Conservation (phyloP, 2,888 invertebrate genomes). For the Metallyticus violacea region DNA sequence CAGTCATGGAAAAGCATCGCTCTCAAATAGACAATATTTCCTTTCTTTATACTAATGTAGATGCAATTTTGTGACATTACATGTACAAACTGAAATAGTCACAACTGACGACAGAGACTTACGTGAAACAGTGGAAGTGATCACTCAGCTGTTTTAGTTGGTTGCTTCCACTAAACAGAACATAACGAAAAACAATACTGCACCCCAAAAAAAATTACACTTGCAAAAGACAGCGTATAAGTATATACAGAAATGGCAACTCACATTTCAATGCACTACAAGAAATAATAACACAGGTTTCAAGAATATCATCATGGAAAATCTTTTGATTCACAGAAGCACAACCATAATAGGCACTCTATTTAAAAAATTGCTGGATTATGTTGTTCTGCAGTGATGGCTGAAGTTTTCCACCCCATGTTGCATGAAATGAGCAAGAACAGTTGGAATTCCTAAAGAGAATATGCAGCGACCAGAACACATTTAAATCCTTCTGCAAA, state of each 20-base stretch:
- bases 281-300: not conserved
- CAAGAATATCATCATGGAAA: not conserved
- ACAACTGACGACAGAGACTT: not conserved
- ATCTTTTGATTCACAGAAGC: not conserved
- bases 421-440: not conserved
- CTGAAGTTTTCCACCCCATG: not conserved
- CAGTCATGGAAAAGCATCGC: not conserved
- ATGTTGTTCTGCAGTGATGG: not conserved
- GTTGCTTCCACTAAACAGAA: not conserved
- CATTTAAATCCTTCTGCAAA: not conserved
- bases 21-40: not conserved
- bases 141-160: not conserved
- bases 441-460: not conserved
- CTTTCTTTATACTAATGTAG: not conserved
- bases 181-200: not conserved
- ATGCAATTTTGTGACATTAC: not conserved
- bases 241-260: not conserved
- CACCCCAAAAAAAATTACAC: not conserved
- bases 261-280: not conserved
- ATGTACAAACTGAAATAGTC: not conserved
- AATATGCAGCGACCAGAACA: not conserved
- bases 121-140: not conserved
- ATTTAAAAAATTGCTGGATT: not conserved
- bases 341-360: not conserved
- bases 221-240: not conserved